Percentiles rank a stretch among this genome's conserved stretches.
phyloP scores from a whole-genome alignment of 2,797 vertebrate genomes.

The Poecilia velifera region DNA sequence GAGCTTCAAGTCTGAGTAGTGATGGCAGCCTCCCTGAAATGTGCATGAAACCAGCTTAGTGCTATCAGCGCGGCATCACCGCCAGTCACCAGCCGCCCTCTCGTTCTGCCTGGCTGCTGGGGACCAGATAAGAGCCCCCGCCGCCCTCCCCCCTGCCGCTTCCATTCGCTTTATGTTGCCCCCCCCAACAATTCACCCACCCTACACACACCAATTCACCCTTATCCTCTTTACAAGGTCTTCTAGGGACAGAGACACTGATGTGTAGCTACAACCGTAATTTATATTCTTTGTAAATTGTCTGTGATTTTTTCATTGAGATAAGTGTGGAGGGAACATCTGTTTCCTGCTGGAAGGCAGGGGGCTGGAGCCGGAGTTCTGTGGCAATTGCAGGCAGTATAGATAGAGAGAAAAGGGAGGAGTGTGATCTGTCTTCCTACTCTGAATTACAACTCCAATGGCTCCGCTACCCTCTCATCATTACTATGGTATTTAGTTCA shows the following conservation, averaged over 20 bases:
- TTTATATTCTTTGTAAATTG: slow-evolving; percentile 85
- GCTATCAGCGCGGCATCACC: slow-evolving; percentile 78
- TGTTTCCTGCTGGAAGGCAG: slow-evolving; percentile 79
- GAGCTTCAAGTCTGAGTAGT: slow-evolving; percentile 70
- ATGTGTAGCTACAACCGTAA: slow-evolving; percentile 72
- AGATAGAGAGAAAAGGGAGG: slow-evolving; percentile 68
- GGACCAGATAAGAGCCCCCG: slow-evolving; percentile 78
- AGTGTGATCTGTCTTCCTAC: slow-evolving; percentile 62
- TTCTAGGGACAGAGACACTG: slow-evolving; percentile 71
- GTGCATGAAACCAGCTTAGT: slow-evolving; percentile 78
- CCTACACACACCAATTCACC: slow-evolving; percentile 66
- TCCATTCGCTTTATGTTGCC: slow-evolving; percentile 59
- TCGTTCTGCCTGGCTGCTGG: slow-evolving; percentile 76
- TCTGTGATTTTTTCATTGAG: slow-evolving; percentile 80
- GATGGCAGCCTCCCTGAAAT: slow-evolving; percentile 74
- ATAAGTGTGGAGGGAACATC: slow-evolving; percentile 80
- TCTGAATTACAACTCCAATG: slow-evolving; percentile 70
- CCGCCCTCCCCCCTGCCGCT: slow-evolving; percentile 56
- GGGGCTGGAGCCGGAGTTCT: slow-evolving; percentile 62
- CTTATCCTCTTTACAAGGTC: slow-evolving; percentile 75
- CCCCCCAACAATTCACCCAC: slow-evolving; percentile 59
- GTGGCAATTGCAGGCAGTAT: slow-evolving; percentile 70
- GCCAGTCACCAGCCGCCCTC: slow-evolving; percentile 78
- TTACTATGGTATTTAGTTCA: slow-evolving; percentile 66
- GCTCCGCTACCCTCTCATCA: slow-evolving; percentile 59